These are phyloP conservation scores for Idaea aversata DNA, from an alignment of 2,888 invertebrate genomes.

Conservation along the genomic window DNA sequence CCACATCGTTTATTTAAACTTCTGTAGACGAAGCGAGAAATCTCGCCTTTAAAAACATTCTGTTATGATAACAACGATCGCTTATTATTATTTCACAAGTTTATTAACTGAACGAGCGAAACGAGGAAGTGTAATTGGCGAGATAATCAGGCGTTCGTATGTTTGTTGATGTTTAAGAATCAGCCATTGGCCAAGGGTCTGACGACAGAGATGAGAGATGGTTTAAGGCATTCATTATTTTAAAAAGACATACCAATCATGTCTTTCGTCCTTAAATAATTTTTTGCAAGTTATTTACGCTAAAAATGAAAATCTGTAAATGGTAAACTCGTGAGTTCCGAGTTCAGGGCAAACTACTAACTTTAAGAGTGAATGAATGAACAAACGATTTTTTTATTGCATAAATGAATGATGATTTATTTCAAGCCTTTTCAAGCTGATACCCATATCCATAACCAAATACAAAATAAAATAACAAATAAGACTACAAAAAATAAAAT, in stretches of 20 bases:
- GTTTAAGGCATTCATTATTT: not conserved
- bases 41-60: conserved; percentile 10
- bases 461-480: no score
- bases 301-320: not conserved
- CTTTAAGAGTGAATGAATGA: not conserved
- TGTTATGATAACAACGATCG: not conserved
- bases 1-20: conserved; percentile 40
- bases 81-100: conserved; percentile 8
- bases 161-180: not conserved
- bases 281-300: not conserved
- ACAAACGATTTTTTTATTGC: no score
- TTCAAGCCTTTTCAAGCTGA: no score
- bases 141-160: not conserved
- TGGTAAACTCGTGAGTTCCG: not conserved
- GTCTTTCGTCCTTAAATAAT: not conserved
- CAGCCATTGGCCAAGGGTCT: no score
- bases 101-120: not conserved
- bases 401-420: no score
- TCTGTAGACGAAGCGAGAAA: conserved; percentile 17
- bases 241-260: not conserved
- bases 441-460: no score
- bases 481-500: no score
- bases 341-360: not conserved
- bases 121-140: not conserved
- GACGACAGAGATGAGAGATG: not conserved